Percentiles rank a stretch among this genome's conserved stretches.
These are phyloP conservation scores for Pyralis farinalis DNA, from an alignment of 2,888 invertebrate species.

Conservation along the genomic window DNA sequence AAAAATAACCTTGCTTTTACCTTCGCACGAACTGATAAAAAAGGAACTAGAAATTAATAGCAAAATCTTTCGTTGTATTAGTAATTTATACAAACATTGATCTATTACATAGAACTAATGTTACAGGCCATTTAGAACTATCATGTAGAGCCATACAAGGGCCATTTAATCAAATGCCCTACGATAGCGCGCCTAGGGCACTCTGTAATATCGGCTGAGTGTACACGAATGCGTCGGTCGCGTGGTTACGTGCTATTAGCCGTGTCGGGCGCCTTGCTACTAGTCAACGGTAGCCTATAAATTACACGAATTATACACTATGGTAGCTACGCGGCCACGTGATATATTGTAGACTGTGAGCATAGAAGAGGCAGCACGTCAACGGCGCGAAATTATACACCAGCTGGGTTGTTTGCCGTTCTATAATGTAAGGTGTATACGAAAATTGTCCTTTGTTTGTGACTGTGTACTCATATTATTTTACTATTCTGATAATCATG, in stretches of 20 bases:
- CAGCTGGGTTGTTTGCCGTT: constrained; percentile 48
- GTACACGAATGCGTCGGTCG: constrained; percentile 59
- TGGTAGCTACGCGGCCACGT: constrained; percentile 58
- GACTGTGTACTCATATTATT: too few species aligned
- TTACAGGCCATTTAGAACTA: constrained; percentile 17
- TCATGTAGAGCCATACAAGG: constrained; percentile 28
- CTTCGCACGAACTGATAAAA: too few species aligned
- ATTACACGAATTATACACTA: constrained; percentile 77
- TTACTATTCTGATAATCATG: too few species aligned
- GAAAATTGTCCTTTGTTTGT: too few species aligned
- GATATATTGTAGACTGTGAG: constrained; percentile 73
- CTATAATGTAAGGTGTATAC: too few species aligned
- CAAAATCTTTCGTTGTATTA: too few species aligned
- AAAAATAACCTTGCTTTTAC: too few species aligned
- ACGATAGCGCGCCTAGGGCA: constrained; percentile 29
- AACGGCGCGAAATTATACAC: constrained; percentile 73
- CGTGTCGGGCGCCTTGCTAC: constrained; percentile 57
- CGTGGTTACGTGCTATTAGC: constrained; percentile 76
- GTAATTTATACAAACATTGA: constrained; percentile 23
- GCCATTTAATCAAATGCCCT: constrained; percentile 47
- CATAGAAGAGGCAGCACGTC: constrained; percentile 54
- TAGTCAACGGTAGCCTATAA: constrained; percentile 64
- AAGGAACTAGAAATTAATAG: too few species aligned
- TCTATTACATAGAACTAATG: too few species aligned
- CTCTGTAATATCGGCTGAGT: constrained; percentile 19